phyloP scores from a whole-genome alignment of 92 coral and sea anemone genomes.

The Siderastrea radians region DNA sequence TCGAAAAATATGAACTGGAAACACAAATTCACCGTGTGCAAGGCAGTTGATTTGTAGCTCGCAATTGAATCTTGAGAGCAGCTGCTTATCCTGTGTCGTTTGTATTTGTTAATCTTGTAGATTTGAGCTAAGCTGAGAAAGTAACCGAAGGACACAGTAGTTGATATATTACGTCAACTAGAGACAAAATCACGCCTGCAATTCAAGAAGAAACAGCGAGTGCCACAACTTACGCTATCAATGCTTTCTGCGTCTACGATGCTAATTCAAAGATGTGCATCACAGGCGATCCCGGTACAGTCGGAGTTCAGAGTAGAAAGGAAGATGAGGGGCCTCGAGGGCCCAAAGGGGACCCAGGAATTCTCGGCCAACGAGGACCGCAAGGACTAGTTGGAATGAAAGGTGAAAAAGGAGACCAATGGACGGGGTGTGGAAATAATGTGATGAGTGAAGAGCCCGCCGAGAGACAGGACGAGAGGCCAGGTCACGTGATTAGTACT shows the following conservation, averaged over 20 bases:
- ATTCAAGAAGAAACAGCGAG: slow-evolving; percentile 57
- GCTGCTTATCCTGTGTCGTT: background rate
- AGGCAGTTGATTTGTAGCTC: too few relatives aligned
- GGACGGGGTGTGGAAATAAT: background rate
- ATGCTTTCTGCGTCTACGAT: slow-evolving; percentile 46
- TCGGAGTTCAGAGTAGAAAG: slow-evolving; percentile 45
- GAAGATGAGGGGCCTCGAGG: slow-evolving; percentile 40
- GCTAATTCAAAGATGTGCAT: slow-evolving; percentile 52
- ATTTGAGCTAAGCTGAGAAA: background rate
- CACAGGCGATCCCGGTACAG: slow-evolving; percentile 53
- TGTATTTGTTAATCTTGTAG: background rate
- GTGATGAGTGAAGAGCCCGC: background rate
- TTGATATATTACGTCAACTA: background rate
- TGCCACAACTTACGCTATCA: slow-evolving; percentile 65
- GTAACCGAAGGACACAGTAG: background rate
- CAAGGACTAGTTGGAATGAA: slow-evolving; percentile 46
- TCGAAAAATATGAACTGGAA: too few relatives aligned
- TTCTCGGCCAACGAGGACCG: slow-evolving; percentile 24
- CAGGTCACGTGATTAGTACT: slow-evolving; percentile 48
- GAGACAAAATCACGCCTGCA: slow-evolving; percentile 44
- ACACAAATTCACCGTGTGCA: too few relatives aligned
- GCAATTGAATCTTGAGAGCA: background rate
- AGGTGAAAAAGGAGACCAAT: slow-evolving; percentile 59
- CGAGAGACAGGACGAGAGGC: slow-evolving; percentile 15
- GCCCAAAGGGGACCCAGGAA: slow-evolving; percentile 16